Evolutionary conservation across 2,888 invertebrate species (phyloP).

Genomic region (Mellilla xanthometata): DNA sequence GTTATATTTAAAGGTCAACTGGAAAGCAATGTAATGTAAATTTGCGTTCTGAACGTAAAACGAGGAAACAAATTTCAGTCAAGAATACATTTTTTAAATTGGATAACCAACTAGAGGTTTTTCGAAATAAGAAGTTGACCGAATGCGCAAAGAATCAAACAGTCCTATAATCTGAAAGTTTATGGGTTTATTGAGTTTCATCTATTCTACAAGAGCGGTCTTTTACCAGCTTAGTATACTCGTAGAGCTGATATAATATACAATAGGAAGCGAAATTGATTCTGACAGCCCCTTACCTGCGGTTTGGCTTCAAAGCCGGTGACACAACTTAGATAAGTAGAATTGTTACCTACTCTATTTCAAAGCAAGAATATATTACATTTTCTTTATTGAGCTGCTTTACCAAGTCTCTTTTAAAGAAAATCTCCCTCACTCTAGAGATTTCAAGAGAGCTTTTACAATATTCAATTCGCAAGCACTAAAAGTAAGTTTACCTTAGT

Average conservation of each 20-base stretch:
- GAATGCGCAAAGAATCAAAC: too few relatives aligned
- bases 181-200: too few relatives aligned
- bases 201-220: slow-evolving; percentile 5
- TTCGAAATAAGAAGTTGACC: slow-evolving; percentile 7
- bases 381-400: slow-evolving; percentile 1
- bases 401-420: not conserved
- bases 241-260: slow-evolving; percentile 21
- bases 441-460: not conserved
- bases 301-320: slow-evolving; percentile 10
- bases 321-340: slow-evolving; percentile 13
- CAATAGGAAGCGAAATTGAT: slow-evolving; percentile 23
- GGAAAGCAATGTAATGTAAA: slow-evolving; percentile 23
- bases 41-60: slow-evolving; percentile 13
- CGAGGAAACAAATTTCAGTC: slow-evolving; percentile 13
- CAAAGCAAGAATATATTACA: slow-evolving; percentile 2
- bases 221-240: slow-evolving; percentile 20
- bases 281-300: slow-evolving; percentile 19
- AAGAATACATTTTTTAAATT: slow-evolving; percentile 9
- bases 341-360: slow-evolving; percentile 5
- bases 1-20: slow-evolving; percentile 26
- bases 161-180: too few relatives aligned
- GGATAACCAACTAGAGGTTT: not conserved
- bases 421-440: slow-evolving; percentile 7
- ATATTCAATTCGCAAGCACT: slow-evolving; percentile 8
- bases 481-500: not conserved